Percentiles rank a stretch among this genome's conserved stretches.
Evolutionary conservation across 2,797 vertebrate species (phyloP).

Genomic region (Pangasius sanitwongsei): DNA sequence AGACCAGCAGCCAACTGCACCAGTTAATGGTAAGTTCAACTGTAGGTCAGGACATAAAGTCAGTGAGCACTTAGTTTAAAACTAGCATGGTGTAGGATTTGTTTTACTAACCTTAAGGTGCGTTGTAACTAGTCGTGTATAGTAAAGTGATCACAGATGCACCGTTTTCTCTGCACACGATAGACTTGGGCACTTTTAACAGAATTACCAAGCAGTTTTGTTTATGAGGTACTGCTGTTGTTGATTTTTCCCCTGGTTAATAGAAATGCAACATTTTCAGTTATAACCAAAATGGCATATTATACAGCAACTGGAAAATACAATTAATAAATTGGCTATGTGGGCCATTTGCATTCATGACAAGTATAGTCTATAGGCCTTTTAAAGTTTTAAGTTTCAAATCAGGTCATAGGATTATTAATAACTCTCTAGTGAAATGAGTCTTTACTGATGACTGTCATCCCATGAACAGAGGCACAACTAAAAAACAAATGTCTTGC

Average conservation of each 20-base stretch:
- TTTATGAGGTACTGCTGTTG: not conserved
- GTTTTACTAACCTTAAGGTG: not conserved
- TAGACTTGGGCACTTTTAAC: not conserved
- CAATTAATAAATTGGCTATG: not conserved
- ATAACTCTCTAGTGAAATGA: not conserved
- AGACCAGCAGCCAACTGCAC: not conserved
- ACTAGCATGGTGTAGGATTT: not conserved
- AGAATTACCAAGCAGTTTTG: not conserved
- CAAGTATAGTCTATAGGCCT: not conserved
- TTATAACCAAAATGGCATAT: not conserved
- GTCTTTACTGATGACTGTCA: not conserved
- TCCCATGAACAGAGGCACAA: not conserved
- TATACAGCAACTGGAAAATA: not conserved
- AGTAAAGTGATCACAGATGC: not conserved
- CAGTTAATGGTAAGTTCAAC: not conserved
- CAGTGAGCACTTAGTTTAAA: too few species aligned
- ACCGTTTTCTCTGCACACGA: not conserved
- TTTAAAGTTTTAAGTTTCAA: not conserved
- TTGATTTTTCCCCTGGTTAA: not conserved
- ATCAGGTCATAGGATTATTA: not conserved
- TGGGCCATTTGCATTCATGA: not conserved
- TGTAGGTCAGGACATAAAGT: not conserved
- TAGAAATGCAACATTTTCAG: not conserved
- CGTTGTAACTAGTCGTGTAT: not conserved
- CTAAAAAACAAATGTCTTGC: constrained; percentile 14